Conservation (phyloP, 1,140 invertebrate species). For the Zelostemma sp. region DNA sequence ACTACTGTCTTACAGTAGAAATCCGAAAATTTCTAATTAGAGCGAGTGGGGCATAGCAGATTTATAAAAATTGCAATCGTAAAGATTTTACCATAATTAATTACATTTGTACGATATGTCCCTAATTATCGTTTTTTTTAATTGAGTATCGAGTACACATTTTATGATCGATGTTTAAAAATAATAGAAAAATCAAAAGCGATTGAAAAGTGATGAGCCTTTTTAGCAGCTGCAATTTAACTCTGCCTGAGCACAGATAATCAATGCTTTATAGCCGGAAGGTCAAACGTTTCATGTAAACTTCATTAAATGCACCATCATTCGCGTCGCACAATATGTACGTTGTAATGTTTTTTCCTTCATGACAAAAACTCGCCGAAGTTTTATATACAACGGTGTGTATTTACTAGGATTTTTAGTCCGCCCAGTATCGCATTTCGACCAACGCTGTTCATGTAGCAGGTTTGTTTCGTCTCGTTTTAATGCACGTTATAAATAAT, state of each 20-base stretch:
- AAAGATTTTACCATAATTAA: too few relatives aligned
- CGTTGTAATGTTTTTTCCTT: constrained; percentile 14
- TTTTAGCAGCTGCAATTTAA: constrained; percentile 30
- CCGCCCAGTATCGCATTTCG: neutral
- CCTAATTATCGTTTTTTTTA: too few relatives aligned
- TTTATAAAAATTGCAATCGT: too few relatives aligned
- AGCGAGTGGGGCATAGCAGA: too few relatives aligned
- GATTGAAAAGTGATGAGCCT: too few relatives aligned
- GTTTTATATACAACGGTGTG: neutral
- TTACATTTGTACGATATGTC: too few relatives aligned
- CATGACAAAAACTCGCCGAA: neutral
- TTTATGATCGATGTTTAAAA: too few relatives aligned
- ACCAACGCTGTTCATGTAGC: neutral
- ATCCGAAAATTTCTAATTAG: too few relatives aligned
- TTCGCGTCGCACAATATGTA: neutral
- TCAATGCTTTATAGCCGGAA: constrained; percentile 26
- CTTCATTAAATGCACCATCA: constrained; percentile 28
- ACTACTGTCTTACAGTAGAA: too few relatives aligned
- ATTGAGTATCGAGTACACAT: too few relatives aligned
- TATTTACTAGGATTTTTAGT: constrained; percentile 10
- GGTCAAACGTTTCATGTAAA: constrained; percentile 40
- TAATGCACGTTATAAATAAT: constrained; percentile 17
- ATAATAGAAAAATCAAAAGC: too few relatives aligned
- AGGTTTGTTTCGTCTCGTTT: constrained; percentile 11
- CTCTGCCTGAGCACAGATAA: constrained; percentile 10